phyloP scores from a whole-genome alignment of 1,140 invertebrate species.

The Copidosoma floridanum region DNA sequence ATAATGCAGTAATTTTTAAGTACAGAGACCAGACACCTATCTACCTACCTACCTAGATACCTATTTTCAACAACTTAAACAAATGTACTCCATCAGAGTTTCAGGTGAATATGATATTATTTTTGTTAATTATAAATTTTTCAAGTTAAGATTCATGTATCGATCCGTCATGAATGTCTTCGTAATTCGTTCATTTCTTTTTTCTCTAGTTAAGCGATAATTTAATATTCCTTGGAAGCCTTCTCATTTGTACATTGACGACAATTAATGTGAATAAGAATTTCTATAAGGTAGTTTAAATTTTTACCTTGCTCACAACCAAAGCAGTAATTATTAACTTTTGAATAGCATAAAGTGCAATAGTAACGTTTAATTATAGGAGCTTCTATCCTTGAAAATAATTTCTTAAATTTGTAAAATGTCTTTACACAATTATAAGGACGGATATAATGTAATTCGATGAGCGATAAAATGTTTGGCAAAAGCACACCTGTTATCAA shows the following conservation, averaged over 20 bases:
- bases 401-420: no score
- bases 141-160: neutral
- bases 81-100: neutral
- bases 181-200: neutral
- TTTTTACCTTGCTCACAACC: no score
- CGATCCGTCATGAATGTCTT: constrained; percentile 4
- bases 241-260: neutral
- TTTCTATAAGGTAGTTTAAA: neutral
- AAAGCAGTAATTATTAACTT: no score
- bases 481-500: no score
- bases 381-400: no score
- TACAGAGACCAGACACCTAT: neutral
- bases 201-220: neutral
- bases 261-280: neutral
- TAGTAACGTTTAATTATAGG: no score
- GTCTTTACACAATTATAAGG: no score
- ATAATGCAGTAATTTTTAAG: neutral
- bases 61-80: neutral
- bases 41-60: no score
- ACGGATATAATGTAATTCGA: no score
- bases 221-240: neutral
- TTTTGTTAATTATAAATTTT: neutral
- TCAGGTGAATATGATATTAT: neutral
- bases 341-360: neutral
- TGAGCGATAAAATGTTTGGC: no score